Base-by-base conservation (phyloP, 2,888 invertebrate genomes). In the Eristalis tenax region DNA sequence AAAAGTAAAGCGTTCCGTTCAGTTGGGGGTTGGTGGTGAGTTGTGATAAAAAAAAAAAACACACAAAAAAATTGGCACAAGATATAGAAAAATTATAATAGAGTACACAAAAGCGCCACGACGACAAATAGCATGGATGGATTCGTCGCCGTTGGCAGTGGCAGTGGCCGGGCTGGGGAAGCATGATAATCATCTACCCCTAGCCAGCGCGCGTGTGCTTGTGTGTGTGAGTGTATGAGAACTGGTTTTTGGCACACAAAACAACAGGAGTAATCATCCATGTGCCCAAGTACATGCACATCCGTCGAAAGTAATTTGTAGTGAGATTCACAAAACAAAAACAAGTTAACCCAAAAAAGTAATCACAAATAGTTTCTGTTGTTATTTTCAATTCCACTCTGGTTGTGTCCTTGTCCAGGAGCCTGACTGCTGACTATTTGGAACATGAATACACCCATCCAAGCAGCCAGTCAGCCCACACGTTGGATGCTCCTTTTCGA, bases 191-290 rank as follows among this genome's bases (percentile, higher is more conserved):
- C 43, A 43, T 18, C 43, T 6, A 32, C 43, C n/a, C n/a, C 43
- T 18, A 15, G 15, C 5, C 3, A 3, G 43, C n/a, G n/a, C 6
- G n/a, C n/a, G 43, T 43, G 5, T n/a, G 4, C 8, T n/a, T 50
- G 50, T 50, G 5, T 50, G 18, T 50, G 18, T 5, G n/a, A 3
- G 40, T 40, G 61, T 28, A 26, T 86, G 61, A 74, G 82, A 86
- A 82, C 82, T 75, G 57, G 70, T 86, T 86, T 86, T 86, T 83
- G 83, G 83, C 83, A 86, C 77, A 86, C 78, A 70, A 83, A 83
- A 83, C 86, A 86, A 83, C 83, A 68, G 78, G 26, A 83, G 78
- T 68, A 83, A 86, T 86, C 83, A 86, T 78, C 74, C 75, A 65
- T 79, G 75, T 63, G 64, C 50, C n/a, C 50, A 50, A 50, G 50